phyloP scores from a whole-genome alignment of 2,888 invertebrate species.

The Drosophila multiciliata region DNA sequence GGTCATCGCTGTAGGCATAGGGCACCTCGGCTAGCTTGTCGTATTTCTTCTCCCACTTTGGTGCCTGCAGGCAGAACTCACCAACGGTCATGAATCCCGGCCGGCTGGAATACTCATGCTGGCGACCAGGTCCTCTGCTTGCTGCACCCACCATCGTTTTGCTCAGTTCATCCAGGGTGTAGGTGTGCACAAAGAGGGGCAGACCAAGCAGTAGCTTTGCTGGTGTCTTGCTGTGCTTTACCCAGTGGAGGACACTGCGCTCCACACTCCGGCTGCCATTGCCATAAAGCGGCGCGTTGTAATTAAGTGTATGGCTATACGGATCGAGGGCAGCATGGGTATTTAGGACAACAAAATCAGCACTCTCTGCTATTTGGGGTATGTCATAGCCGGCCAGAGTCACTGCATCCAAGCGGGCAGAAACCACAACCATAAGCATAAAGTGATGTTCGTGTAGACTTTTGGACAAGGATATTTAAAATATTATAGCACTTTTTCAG shows the following conservation, averaged over 20 bases:
- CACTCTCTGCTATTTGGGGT: conserved; percentile 46
- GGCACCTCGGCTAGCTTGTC: conserved; percentile 85
- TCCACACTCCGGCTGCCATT: conserved; percentile 15
- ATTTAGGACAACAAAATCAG: conserved; percentile 65
- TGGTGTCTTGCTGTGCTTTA: conserved; percentile 9
- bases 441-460: conserved; percentile 82
- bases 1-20: conserved; percentile 92
- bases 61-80: conserved; percentile 41
- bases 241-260: conserved; percentile 46
- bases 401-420: conserved; percentile 36
- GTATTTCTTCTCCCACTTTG: conserved; percentile 64
- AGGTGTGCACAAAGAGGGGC: conserved; percentile 85
- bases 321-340: conserved; percentile 49
- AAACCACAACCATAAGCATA: conserved; percentile 89
- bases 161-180: conserved; percentile 88
- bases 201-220: conserved; percentile 55
- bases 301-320: conserved; percentile 14
- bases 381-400: conserved; percentile 60
- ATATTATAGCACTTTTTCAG: rapidly evolving
- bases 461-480: not conserved
- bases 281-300: conserved; percentile 60
- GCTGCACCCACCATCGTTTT: conserved; percentile 24
- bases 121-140: conserved; percentile 46
- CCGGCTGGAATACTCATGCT: conserved; percentile 17
- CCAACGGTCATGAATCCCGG: conserved; percentile 53